These are phyloP conservation scores for Siphonodentalium dalli DNA, from an alignment of 2,888 invertebrate species.

Conservation along the genomic window DNA sequence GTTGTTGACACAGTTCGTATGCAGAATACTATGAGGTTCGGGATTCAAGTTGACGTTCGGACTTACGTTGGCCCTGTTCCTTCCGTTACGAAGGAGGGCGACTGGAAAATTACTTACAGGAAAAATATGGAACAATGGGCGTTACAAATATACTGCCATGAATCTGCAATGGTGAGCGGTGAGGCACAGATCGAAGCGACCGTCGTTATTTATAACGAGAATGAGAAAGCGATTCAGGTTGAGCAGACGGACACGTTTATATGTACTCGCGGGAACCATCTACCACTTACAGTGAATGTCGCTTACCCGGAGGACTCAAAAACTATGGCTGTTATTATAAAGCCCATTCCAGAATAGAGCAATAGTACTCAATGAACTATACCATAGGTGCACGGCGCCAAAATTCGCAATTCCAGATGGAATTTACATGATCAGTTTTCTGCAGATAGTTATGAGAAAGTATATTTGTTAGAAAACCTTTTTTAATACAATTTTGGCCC, in stretches of 20 bases:
- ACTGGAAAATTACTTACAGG: conserved; percentile 65
- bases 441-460: too few relatives aligned
- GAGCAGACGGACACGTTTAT: conserved; percentile 46
- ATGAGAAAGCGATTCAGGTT: conserved; percentile 61
- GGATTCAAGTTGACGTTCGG: conserved; percentile 63
- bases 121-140: conserved; percentile 59
- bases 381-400: too few relatives aligned
- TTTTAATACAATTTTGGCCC: too few relatives aligned
- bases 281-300: conserved; percentile 47
- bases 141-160: conserved; percentile 61
- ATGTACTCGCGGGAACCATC: conserved; percentile 52
- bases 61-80: conserved; percentile 63
- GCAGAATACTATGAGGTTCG: conserved; percentile 63
- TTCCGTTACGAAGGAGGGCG: conserved; percentile 52
- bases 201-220: conserved; percentile 57
- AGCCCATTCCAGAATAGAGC: conserved; percentile 55
- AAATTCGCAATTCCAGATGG: too few relatives aligned
- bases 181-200: conserved; percentile 59
- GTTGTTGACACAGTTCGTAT: conserved; percentile 62
- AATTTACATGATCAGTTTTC: too few relatives aligned
- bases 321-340: conserved; percentile 58
- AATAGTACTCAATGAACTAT: too few relatives aligned
- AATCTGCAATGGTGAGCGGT: conserved; percentile 56
- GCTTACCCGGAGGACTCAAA: conserved; percentile 46
- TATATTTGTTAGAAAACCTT: too few relatives aligned